These are phyloP conservation scores for Cactoblastis cactorum DNA, from an alignment of 2,888 invertebrate species.

Conservation along the genomic window DNA sequence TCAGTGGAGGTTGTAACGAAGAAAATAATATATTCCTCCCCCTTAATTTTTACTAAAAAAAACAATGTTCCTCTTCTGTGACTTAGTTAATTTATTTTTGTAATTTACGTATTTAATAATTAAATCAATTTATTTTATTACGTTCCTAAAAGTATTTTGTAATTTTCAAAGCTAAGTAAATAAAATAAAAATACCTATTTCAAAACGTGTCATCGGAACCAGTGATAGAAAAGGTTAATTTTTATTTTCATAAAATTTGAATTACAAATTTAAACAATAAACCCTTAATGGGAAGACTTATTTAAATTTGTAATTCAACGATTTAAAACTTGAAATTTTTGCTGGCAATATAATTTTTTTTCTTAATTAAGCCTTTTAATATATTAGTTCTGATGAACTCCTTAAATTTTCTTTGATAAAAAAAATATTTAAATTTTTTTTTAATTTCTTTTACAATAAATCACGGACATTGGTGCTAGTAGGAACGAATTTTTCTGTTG, in stretches of 20 bases:
- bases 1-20: slow-evolving; percentile 67
- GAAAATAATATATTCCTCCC: slow-evolving; percentile 16
- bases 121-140: slow-evolving; percentile 4
- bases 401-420: neutral
- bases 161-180: neutral
- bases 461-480: slow-evolving; percentile 68
- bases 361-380: neutral
- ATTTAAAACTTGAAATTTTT: neutral
- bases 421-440: slow-evolving; percentile 13
- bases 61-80: slow-evolving; percentile 14
- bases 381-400: neutral
- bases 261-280: slow-evolving; percentile 9
- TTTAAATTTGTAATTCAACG: slow-evolving; percentile 4
- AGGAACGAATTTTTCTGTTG: slow-evolving; percentile 50
- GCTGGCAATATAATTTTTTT: neutral
- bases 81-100: slow-evolving; percentile 12
- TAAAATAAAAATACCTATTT: neutral
- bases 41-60: slow-evolving; percentile 12
- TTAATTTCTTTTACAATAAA: slow-evolving; percentile 32
- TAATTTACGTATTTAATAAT: neutral
- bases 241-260: neutral
- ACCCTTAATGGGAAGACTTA: neutral
- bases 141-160: neutral
- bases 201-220: neutral
- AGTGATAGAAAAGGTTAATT: neutral